Base-by-base conservation (phyloP, 2,113 vertebrate genomes). In the Columba livia region DNA sequence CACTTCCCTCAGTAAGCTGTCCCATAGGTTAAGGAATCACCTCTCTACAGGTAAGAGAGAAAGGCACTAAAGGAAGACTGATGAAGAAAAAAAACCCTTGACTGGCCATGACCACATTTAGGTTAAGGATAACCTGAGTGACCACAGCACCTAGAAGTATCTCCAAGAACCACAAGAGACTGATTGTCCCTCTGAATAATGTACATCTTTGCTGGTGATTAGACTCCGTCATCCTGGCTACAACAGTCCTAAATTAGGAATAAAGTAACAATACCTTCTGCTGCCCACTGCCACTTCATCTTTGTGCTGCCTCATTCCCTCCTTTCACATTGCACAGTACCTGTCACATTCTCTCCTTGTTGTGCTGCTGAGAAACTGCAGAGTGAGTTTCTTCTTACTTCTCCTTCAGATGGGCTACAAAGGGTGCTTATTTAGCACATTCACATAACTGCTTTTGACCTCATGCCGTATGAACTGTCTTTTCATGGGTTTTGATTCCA, bases 401-500 rank as follows among this genome's bases (percentile, higher is more conserved):
- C 57, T 38, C 53, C 57, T 78, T 69, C 32, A 67, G 34, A 61
- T 8, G 58, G 54, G 34, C 64, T 74, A n/a, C 48, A 74, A 74
- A 71, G 48, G 40, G 61, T 86, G 44, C 24, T 86, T 88, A 47
- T 53, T 90, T 72, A 86, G 40, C 64, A 74, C 6, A 3, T 29
- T 89, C 77, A 65, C 6, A 2, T 53, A 56, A 60, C 40, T 64
- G 14, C 28, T 88, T 86, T 75, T 72, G 72, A 89, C 72, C 70
- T 79, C 40, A 13, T 47, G 23, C 57, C 62, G 61, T 61, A 58
- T 0, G 3, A 73, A 38, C 48, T 78, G 42, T 57, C 69, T 64
- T 84, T 86, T 75, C 69, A 61, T 10, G 17, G n/a, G 13, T 81
- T 95, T 86, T 84, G 36, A 31, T 86, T 95, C 61, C 61, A n/a